phyloP scores from a whole-genome alignment of 2,888 invertebrate species.

The Heliconius sara region DNA sequence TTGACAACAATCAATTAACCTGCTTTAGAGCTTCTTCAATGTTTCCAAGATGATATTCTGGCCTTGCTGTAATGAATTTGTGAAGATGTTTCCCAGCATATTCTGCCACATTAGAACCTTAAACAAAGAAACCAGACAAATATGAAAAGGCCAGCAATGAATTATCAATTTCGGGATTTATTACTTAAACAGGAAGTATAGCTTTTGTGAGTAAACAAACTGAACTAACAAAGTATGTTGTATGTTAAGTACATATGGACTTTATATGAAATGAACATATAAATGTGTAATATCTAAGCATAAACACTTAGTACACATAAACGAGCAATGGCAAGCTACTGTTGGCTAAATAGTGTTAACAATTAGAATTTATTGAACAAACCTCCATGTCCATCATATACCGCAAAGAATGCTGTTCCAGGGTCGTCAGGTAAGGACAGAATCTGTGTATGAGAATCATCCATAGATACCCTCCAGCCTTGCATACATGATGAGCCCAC shows the following conservation, averaged over 20 bases:
- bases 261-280: too few species aligned
- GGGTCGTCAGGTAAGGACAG: constrained; percentile 96
- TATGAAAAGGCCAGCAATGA: too few species aligned
- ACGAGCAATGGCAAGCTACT: too few species aligned
- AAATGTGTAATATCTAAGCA: too few species aligned
- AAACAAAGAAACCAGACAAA: neutral
- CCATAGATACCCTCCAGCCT: constrained; percentile 99
- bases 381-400: constrained; percentile 98
- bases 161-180: too few species aligned
- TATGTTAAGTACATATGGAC: too few species aligned
- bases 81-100: constrained; percentile 98
- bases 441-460: constrained; percentile 99
- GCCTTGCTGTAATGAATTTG: constrained; percentile 92
- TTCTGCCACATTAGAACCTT: constrained; percentile 95
- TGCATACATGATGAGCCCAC: constrained; percentile 99
- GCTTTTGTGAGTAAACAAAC: too few species aligned
- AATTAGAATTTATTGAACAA: neutral
- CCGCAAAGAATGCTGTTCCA: constrained; percentile 96
- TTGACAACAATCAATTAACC: constrained; percentile 67
- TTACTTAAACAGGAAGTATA: too few species aligned
- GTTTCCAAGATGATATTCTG: constrained; percentile 92
- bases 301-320: too few species aligned
- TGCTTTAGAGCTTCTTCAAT: constrained; percentile 93
- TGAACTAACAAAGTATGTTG: too few species aligned
- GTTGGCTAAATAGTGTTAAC: too few species aligned